A percentile compares a stretch with the other conserved stretches of the same genome.
Conservation (phyloP, 2,113 vertebrate genomes). For the Eidolon helvum region DNA sequence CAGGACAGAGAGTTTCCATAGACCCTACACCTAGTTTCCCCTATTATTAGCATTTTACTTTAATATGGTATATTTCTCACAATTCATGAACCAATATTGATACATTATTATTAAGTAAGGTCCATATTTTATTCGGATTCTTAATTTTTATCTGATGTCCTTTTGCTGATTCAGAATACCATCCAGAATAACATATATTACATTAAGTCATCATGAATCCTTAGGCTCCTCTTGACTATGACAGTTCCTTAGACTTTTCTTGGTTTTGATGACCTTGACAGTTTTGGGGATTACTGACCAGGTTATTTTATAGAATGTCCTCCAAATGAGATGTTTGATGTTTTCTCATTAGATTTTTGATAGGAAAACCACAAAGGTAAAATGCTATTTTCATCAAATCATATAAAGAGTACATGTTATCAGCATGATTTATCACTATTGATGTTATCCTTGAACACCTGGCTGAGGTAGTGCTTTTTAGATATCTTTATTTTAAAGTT, state of each 20-base stretch:
- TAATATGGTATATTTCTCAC: neutral
- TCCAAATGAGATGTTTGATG: neutral
- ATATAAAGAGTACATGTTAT: neutral
- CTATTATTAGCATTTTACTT: neutral
- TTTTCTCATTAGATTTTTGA: neutral
- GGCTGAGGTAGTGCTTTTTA: neutral
- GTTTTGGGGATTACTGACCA: neutral
- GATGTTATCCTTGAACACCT: neutral
- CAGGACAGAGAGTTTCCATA: neutral
- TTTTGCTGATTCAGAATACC: neutral
- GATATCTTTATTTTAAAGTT: neutral
- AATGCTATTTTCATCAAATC: neutral
- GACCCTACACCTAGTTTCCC: neutral
- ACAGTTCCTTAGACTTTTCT: neutral
- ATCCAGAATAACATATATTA: neutral
- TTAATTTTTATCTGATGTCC: neutral
- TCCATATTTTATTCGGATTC: neutral
- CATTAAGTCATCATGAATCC: neutral
- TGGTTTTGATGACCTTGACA: neutral
- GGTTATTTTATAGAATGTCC: neutral
- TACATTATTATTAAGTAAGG: neutral
- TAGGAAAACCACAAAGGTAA: neutral
- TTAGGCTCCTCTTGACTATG: neutral
- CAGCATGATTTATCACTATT: too few relatives aligned
- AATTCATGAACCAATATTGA: neutral